phyloP scores from a whole-genome alignment of 23 tunicate species.

The Trididemnum clinides region DNA sequence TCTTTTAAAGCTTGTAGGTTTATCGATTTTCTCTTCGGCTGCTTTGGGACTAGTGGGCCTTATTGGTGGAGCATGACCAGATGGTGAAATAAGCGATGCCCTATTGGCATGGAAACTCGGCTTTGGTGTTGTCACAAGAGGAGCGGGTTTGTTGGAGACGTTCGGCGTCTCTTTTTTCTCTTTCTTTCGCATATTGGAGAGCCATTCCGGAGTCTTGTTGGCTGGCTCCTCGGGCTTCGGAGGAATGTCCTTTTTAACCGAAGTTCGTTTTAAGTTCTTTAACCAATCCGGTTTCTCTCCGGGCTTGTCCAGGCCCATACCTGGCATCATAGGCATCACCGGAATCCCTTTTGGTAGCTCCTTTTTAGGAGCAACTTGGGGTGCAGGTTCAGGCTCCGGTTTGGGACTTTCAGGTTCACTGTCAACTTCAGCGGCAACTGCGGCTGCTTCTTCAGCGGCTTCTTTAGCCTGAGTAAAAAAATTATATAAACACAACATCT shows the following conservation, averaged over 20 bases:
- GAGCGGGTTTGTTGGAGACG: slow-evolving; percentile 32
- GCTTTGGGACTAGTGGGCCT: slow-evolving; percentile 10
- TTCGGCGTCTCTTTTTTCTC: slow-evolving; percentile 3
- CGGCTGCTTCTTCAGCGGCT: slow-evolving; percentile 30
- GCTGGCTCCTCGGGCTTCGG: slow-evolving; percentile 53
- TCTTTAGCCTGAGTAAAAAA: slow-evolving; percentile 40
- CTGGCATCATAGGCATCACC: slow-evolving; percentile 53
- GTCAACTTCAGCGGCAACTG: slow-evolving; percentile 35
- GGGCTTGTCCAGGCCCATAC: neutral
- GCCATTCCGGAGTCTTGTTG: slow-evolving; percentile 64
- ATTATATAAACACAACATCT: neutral
- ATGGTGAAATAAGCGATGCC: neutral
- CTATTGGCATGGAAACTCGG: neutral
- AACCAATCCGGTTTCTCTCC: slow-evolving; percentile 84
- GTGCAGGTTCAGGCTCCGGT: slow-evolving; percentile 19
- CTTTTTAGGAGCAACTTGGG: slow-evolving; percentile 41
- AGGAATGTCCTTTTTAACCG: slow-evolving; percentile 49
- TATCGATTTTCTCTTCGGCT: too few species aligned
- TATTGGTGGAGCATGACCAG: neutral
- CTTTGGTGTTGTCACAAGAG: slow-evolving; percentile 45
- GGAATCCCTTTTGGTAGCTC: slow-evolving; percentile 47
- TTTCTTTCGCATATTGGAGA: slow-evolving; percentile 49
- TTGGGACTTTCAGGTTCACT: slow-evolving; percentile 31
- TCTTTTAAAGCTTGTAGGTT: neutral
- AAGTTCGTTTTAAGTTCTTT: slow-evolving; percentile 71